A percentile compares a stretch with the other conserved stretches of the same genome.
These are phyloP conservation scores for Variabilichromis moorii DNA, from an alignment of 2,113 vertebrate genomes.

Conservation along the genomic window DNA sequence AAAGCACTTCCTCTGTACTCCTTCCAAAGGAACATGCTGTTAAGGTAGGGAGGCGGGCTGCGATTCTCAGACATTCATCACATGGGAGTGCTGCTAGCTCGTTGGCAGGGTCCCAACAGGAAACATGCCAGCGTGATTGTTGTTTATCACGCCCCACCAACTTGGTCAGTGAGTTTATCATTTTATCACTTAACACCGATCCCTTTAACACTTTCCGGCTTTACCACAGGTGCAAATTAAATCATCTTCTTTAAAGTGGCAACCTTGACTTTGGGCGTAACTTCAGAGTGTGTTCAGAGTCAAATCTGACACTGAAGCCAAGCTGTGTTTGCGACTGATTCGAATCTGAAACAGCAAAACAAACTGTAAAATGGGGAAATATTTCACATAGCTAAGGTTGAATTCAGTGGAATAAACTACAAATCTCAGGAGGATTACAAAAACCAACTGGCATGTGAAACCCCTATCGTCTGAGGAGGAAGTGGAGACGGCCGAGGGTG, in stretches of 20 bases:
- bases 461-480: slow-evolving; percentile 60
- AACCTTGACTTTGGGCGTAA: background rate
- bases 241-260: background rate
- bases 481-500: slow-evolving; percentile 59
- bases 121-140: background rate
- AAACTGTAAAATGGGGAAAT: slow-evolving; percentile 33
- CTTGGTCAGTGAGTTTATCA: background rate
- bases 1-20: slow-evolving; percentile 52
- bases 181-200: background rate
- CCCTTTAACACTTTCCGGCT: background rate
- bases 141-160: background rate
- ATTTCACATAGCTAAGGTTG: slow-evolving; percentile 54
- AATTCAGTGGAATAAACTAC: slow-evolving; percentile 58
- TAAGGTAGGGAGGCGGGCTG: background rate
- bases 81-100: background rate
- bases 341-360: background rate
- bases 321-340: background rate
- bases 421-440: slow-evolving; percentile 60
- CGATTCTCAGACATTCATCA: slow-evolving; percentile 4
- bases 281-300: background rate
- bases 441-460: slow-evolving; percentile 63
- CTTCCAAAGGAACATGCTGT: slow-evolving; percentile 12
- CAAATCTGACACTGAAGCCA: background rate
- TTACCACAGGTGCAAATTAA: slow-evolving; percentile 6
- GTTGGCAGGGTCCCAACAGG: background rate